Evolutionary conservation across 2,113 vertebrate species (phyloP), one percentile per base, ranked within the genome.

Genomic region (Anoura caudifer): DNA sequence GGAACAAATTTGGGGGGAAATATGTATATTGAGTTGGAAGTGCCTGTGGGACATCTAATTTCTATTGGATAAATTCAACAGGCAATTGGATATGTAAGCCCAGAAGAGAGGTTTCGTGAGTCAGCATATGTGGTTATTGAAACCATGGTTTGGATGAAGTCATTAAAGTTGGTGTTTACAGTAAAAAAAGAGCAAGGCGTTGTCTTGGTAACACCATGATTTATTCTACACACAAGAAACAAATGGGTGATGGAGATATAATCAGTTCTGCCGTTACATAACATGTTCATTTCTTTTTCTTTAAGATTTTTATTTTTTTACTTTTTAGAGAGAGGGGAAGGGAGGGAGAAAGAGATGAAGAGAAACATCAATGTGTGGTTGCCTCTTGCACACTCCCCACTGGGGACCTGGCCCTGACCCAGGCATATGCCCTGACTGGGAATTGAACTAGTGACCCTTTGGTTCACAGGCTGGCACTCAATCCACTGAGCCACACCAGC

Each of bases 81-180:
- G 52, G 45, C 47, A 75, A 83, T 85, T 94, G 93, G 85, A 90
- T 92, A 63, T 90, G n/a, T 41, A 88, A 93, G 47, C 33, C 88
- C 82, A 56, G 81, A 91, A 89, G 41, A 75, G 77, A 97, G 86
- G 61, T 92, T 92, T 92, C 89, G 52, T 94, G 96, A 97, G 94
- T 98, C 97, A 97, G 85, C 87, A 45, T 69, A 59, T 97, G 94
- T 83, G 95, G 96, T 97, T 59, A 69, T 85, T 77, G 69, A 88
- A 96, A 82, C 83, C 73, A 65, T 96, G 97, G 82, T 96, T 95
- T 98, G 50, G 77, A 83, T 96, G 90, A 97, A 88, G 82, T 96
- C 96, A 95, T 82, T 94, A 94, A 63, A 41, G 20, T 72, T 92
- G 61, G 43, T 95, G 89, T 97, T 96, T 96, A 96, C 24, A 89